Evolutionary conservation across 2,113 vertebrate genomes (phyloP).

Genomic region (Oreochromis spilurus): DNA sequence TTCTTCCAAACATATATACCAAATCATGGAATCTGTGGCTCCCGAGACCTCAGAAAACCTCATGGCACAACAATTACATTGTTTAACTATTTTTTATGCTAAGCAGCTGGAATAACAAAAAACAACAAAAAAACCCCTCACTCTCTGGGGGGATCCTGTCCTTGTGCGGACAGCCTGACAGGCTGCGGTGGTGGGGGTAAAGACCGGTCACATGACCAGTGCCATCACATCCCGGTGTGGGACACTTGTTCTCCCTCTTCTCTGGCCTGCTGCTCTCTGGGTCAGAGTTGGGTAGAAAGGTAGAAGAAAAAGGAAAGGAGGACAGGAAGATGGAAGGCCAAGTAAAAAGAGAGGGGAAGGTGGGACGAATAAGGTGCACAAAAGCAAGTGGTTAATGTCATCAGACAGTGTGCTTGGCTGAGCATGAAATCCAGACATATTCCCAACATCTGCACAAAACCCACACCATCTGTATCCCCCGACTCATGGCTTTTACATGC

Average conservation of each 20-base stretch:
- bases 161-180: constrained; percentile 98
- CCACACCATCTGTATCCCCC: constrained; percentile 19
- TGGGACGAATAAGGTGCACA: constrained; percentile 42
- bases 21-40: not conserved
- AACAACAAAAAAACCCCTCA: constrained; percentile 76
- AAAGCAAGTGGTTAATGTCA: constrained; percentile 50
- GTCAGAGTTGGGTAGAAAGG: not conserved
- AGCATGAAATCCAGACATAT: constrained; percentile 65
- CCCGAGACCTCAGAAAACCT: not conserved
- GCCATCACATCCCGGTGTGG: constrained; percentile 94
- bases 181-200: constrained; percentile 96
- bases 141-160: constrained; percentile 98
- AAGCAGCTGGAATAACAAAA: not conserved
- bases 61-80: not conserved
- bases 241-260: constrained; percentile 97
- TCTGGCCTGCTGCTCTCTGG: constrained; percentile 88
- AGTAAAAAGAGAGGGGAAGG: not conserved
- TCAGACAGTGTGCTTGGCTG: constrained; percentile 58
- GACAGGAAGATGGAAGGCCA: not conserved
- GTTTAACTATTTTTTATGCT: not conserved
- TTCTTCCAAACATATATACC: not conserved
- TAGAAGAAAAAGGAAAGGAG: not conserved
- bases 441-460: constrained; percentile 42
- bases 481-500: not conserved
- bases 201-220: constrained; percentile 95